Percentiles rank a stretch among this genome's conserved stretches.
Conservation (phyloP, 2,797 vertebrate species). For the Hylomyscus alleni region DNA sequence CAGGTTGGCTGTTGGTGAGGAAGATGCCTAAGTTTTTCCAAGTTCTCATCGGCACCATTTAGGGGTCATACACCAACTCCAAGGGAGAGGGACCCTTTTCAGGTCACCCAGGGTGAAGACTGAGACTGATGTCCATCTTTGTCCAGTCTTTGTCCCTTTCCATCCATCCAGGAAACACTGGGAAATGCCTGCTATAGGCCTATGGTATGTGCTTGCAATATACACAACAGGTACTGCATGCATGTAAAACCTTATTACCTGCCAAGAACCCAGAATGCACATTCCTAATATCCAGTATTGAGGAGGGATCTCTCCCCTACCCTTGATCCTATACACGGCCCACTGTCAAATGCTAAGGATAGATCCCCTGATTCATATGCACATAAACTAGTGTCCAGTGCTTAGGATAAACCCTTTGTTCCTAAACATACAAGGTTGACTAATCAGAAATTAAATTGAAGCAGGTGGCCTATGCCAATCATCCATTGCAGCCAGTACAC, state of each 20-base stretch:
- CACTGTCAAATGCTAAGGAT: background rate
- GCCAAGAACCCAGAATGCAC: background rate
- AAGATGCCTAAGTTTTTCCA: fast-evolving
- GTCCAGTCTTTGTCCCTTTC: background rate
- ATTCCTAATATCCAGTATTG: background rate
- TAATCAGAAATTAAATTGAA: background rate
- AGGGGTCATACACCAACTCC: background rate
- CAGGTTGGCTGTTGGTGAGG: background rate
- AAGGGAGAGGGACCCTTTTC: background rate
- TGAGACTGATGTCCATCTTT: background rate
- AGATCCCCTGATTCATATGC: background rate
- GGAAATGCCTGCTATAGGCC: background rate
- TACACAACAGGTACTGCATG: background rate
- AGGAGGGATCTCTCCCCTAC: background rate
- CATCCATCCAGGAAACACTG: background rate
- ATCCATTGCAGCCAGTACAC: background rate
- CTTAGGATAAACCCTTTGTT: background rate
- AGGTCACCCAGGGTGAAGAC: background rate
- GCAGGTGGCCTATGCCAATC: background rate
- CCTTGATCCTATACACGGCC: background rate
- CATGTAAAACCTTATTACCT: background rate
- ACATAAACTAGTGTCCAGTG: background rate
- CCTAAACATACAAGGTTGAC: no score
- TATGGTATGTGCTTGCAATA: background rate
- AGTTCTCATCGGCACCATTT: background rate